Evolutionary conservation across 2,888 invertebrate genomes (phyloP), one percentile per base, ranked within the genome.

Genomic region (Acanthosoma haemorrhoidale): DNA sequence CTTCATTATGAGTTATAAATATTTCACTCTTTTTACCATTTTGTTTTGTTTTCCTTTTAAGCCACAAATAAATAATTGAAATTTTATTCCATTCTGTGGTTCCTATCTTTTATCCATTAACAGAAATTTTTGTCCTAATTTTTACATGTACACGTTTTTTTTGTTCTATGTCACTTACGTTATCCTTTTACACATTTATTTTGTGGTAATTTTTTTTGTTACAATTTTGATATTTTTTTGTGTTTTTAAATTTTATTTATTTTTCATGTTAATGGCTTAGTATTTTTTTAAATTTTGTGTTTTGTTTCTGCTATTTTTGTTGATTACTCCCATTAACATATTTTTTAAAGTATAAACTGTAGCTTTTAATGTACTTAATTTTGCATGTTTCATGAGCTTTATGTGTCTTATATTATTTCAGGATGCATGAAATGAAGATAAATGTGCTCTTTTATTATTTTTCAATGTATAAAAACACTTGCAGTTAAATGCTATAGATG

Each of bases 91-190:
- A 21, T 25, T 43, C n/a, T n/a, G 25, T 43, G 11, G 21, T 43
- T 39, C 18, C 15, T 39, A 39, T 39, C 18, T 79, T 78, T 76
- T 71, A 71, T 38, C 80, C 80, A 80, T 81, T 73, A 5, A 43
- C 18, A 18, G 21, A 16, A 16, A 21, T 18, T 43, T 43, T 9
- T 13, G 16, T 21, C 13, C 25, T 43, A 8, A 25, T 13, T 13
- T 21, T 21, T 18, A 43, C 43, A 43, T 43, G 11, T 43, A 43
- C 43, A 43, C 43, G 5, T 43, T 25, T 3, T 25, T 43, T 43
- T 6, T 11, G 18, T 43, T 43, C 25, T 43, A 21, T 80, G 80
- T 76, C 72, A 75, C 70, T 63, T 64, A 72, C 70, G 71, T 70
- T 57, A 72, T 69, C 63, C 32, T 57, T 73, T 68, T 60, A 58